These are phyloP conservation scores for Amblyornis subalaris DNA, from an alignment of 2,113 vertebrate genomes.

Conservation along the genomic window DNA sequence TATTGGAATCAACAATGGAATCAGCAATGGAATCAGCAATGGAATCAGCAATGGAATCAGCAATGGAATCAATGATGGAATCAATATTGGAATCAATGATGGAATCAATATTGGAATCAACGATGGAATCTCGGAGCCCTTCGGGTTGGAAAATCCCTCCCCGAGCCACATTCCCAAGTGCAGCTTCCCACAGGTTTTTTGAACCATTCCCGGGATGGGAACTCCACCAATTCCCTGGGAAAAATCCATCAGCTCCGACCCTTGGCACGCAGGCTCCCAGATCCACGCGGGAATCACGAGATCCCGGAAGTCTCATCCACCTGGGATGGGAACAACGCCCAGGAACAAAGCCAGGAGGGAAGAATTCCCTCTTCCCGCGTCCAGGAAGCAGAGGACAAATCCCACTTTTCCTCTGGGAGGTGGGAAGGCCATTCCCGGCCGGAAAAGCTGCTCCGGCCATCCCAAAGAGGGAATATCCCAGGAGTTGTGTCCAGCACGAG, in stretches of 20 bases:
- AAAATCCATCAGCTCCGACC: background rate
- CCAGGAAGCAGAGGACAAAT: background rate
- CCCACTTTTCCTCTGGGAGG: background rate
- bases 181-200: background rate
- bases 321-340: rapidly evolving
- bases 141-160: background rate
- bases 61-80: background rate
- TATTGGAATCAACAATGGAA: background rate
- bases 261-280: too few species aligned
- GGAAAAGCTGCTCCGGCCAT: background rate
- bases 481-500: background rate
- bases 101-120: background rate
- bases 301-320: background rate
- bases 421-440: background rate
- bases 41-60: background rate
- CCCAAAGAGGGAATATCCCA: background rate
- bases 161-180: background rate
- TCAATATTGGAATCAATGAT: background rate
- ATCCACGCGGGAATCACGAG: background rate
- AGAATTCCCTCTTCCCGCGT: background rate
- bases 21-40: too few species aligned
- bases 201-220: background rate
- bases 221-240: background rate
- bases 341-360: rapidly evolving
- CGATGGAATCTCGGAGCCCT: rapidly evolving